Conservation (phyloP, 2,113 vertebrate genomes). For the crab-eating macaque (Macaca fascicularis) region DNA sequence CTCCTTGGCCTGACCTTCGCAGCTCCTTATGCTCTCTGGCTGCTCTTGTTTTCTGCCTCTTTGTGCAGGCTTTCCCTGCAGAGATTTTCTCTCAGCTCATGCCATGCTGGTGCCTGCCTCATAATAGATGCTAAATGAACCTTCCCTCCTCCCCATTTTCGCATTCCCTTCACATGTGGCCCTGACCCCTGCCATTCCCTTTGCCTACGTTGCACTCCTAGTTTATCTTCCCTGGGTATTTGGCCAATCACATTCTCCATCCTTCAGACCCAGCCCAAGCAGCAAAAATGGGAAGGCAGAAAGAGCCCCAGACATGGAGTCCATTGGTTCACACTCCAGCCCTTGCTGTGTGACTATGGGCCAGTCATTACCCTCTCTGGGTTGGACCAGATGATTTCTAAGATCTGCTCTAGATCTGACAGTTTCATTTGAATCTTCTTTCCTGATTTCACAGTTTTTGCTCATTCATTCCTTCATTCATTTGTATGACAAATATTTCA, state of each 20-base stretch:
- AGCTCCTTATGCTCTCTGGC: background rate
- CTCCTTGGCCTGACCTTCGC: constrained; percentile 67
- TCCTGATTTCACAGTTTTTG: background rate
- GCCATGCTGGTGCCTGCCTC: background rate
- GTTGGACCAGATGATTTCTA: background rate
- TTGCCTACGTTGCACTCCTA: background rate
- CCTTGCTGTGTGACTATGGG: background rate
- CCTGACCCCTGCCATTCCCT: background rate
- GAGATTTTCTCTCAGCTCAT: background rate
- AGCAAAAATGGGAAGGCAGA: background rate
- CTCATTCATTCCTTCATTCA: background rate
- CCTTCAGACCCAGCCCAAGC: background rate
- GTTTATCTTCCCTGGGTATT: background rate
- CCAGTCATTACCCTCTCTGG: background rate
- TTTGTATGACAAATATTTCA: constrained; percentile 11
- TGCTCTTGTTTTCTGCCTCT: background rate
- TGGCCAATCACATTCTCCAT: background rate
- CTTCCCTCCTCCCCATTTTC: background rate
- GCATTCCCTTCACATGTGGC: background rate
- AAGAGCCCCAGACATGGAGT: background rate
- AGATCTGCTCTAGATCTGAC: background rate
- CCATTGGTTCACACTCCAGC: background rate
- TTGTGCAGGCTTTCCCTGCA: background rate
- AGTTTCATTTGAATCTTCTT: background rate
- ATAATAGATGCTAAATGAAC: background rate